Evolutionary conservation across 2,888 invertebrate genomes (phyloP).

Genomic region (Tridacna crocea): DNA sequence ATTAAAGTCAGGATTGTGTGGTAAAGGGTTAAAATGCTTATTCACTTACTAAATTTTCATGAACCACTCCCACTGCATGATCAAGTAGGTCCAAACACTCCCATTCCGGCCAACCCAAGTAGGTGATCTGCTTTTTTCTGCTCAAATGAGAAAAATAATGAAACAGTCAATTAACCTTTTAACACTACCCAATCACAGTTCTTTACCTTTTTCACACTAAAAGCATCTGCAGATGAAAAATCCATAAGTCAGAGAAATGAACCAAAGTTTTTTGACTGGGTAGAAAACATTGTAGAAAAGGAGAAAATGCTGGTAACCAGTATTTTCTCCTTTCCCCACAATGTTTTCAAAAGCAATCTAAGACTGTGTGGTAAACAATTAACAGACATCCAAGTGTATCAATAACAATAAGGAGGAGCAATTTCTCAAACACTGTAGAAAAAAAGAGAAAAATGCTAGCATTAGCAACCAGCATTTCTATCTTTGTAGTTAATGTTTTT

Average conservation of each 20-base stretch:
- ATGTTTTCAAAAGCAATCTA: background rate
- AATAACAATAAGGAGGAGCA: background rate
- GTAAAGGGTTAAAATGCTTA: too few relatives aligned
- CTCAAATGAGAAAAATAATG: too few relatives aligned
- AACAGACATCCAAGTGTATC: background rate
- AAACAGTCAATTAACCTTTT: background rate
- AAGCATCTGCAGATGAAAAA: too few relatives aligned
- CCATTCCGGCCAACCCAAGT: conserved; percentile 66
- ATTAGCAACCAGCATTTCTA: background rate
- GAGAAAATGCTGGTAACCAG: background rate
- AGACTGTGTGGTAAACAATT: background rate
- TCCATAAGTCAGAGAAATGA: too few relatives aligned
- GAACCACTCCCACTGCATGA: conserved; percentile 52
- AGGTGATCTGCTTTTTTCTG: conserved; percentile 28
- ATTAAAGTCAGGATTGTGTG: too few relatives aligned
- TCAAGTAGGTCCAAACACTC: conserved; percentile 64
- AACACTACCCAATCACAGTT: background rate
- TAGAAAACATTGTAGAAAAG: background rate
- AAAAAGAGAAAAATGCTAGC: background rate
- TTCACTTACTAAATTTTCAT: conserved; percentile 59
- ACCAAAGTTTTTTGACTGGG: too few relatives aligned
- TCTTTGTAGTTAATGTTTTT: too few relatives aligned
- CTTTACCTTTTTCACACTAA: background rate
- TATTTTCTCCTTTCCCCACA: background rate
- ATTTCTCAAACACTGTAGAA: background rate